phyloP scores from a whole-genome alignment of 2,113 vertebrate genomes.

The Arothron firmamentum region DNA sequence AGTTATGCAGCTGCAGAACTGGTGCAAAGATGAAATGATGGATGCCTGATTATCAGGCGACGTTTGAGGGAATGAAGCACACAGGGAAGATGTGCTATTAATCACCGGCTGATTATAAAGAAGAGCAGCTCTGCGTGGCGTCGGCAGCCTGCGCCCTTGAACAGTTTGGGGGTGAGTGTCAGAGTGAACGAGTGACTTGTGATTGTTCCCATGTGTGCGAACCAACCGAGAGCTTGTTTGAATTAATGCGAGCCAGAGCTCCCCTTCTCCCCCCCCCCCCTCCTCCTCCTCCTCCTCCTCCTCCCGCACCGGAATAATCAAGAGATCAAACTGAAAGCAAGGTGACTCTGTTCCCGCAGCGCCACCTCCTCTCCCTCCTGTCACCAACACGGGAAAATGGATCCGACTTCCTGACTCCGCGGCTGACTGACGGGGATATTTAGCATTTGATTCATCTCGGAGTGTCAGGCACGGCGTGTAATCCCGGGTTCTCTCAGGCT shows the following conservation, averaged over 20 bases:
- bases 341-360: constrained; percentile 15
- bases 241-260: constrained; percentile 44
- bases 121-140: constrained; percentile 11
- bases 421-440: constrained; percentile 28
- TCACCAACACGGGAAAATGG: constrained; percentile 11
- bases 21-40: constrained; percentile 30
- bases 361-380: constrained; percentile 8
- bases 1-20: too few species aligned
- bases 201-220: constrained; percentile 64
- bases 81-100: constrained; percentile 27
- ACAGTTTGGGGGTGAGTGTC: too few species aligned
- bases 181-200: constrained; percentile 28
- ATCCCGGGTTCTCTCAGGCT: constrained; percentile 54
- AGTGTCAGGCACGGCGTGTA: constrained; percentile 40
- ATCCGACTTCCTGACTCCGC: constrained; percentile 9
- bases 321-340: constrained; percentile 21
- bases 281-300: constrained; percentile 3
- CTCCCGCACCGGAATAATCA: constrained; percentile 39
- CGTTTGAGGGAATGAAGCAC: constrained; percentile 36
- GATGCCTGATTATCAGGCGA: constrained; percentile 43
- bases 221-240: constrained; percentile 38
- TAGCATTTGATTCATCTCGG: constrained; percentile 47
- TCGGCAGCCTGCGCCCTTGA: constrained; percentile 42
- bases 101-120: constrained; percentile 40
- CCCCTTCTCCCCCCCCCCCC: background rate